A percentile compares a stretch with the other conserved stretches of the same genome.
Conservation (phyloP, 2,797 vertebrate species). For the Chromis chromis region DNA sequence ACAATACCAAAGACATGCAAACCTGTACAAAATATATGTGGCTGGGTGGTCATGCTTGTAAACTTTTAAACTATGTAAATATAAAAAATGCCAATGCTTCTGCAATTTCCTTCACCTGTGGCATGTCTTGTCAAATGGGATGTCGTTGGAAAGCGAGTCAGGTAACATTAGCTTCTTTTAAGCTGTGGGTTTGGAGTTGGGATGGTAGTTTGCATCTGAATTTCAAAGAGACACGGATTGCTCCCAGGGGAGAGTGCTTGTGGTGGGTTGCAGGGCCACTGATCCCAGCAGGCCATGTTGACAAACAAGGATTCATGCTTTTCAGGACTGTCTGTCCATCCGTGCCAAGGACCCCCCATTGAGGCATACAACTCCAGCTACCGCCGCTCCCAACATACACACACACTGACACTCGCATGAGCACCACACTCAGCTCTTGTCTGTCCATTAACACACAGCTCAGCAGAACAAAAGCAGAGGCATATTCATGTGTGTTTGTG, state of each 20-base stretch:
- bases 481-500: constrained; percentile 15
- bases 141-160: background rate
- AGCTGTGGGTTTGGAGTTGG: background rate
- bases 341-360: constrained; percentile 33
- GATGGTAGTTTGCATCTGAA: background rate
- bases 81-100: background rate
- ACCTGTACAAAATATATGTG: no score
- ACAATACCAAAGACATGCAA: background rate
- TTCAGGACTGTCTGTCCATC: constrained; percentile 44
- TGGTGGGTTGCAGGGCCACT: constrained; percentile 12
- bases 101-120: background rate
- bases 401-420: background rate
- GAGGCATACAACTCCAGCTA: constrained; percentile 15
- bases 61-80: background rate
- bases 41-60: background rate
- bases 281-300: constrained; percentile 35
- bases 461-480: constrained; percentile 34
- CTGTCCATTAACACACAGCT: constrained; percentile 15
- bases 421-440: constrained; percentile 18
- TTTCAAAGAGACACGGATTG: background rate
- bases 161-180: background rate
- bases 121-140: background rate
- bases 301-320: constrained; percentile 54
- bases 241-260: background rate
- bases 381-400: no score